Base-by-base conservation (phyloP, 2,888 invertebrate genomes). In the Ferdinandea cuprea region DNA sequence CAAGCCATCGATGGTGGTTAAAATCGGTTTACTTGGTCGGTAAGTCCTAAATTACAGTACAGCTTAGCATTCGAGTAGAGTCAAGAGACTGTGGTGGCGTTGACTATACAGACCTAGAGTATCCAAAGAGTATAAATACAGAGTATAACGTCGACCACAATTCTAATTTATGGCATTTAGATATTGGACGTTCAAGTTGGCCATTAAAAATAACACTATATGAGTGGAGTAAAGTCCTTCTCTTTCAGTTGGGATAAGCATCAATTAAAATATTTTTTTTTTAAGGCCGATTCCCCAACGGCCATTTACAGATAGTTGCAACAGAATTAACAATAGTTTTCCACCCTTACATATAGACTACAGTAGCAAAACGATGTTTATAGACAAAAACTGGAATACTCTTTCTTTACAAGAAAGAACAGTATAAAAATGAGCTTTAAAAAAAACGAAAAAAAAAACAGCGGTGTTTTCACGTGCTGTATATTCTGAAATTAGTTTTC, bases 11-110 rank as follows among this genome's bases (percentile, higher is more conserved):
- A 7, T 19, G 44, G 25, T 66, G 46, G 50, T 58, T 52, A 7
- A 66, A 79, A 83, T 77, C 78, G 83, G 66, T 72, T 78, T 78
- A 77, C 50, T 77, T 72, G 50, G 78, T 77, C 72, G 25, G 72
- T 72, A 78, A 78, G 83, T 44, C 35, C 56, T 72, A 72, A 83
- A 78, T 83, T 83, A 83, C 83, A 83, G 50, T 21, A 17, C 61
- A 66, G 78, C 83, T 66, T 72, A 63, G 46, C 72, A 77, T 37
- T 66, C 65, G 76, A 65, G 40, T 54, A 58, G 61, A 11, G 46
- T 54, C 50, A 46, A 58, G 61, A 11, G 46, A 61, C 50, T 15
- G 25, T 25, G 5, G 15, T 30, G 1, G 17, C 8, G 3, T 40
- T 54, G 61, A 61, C 59, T 59, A 25, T 28, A 11, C 11, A 8